A percentile compares a stretch with the other conserved stretches of the same genome.
Conservation (phyloP, 2,113 vertebrate genomes). For the Pavo muticus region DNA sequence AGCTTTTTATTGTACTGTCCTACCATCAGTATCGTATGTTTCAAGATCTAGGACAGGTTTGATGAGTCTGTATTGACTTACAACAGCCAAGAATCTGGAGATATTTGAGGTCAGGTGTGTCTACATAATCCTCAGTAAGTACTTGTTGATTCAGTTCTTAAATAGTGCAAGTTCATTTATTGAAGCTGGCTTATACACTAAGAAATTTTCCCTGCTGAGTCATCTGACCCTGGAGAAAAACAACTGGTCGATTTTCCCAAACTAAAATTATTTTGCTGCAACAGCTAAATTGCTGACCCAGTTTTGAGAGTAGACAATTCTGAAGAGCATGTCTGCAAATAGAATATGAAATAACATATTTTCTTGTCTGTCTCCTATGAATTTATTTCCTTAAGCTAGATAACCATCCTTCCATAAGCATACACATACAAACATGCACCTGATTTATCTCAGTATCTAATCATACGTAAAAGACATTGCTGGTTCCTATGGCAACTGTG, state of each 20-base stretch:
- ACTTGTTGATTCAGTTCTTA: not conserved
- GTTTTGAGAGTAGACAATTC: not conserved
- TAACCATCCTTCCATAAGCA: not conserved
- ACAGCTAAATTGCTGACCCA: not conserved
- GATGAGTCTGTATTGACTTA: not conserved
- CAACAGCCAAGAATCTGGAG: not conserved
- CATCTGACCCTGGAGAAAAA: not conserved
- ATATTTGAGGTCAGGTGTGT: not conserved
- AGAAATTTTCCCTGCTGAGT: not conserved
- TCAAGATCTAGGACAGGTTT: not conserved
- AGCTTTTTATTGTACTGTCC: not conserved
- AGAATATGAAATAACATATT: not conserved
- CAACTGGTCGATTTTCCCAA: not conserved
- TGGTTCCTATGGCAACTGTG: conserved; percentile 69
- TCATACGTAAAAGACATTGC: conserved; percentile 48
- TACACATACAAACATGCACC: not conserved
- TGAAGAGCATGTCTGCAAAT: not conserved
- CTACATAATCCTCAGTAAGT: not conserved
- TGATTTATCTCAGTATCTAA: conserved; percentile 57
- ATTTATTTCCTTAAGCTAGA: conserved; percentile 22
- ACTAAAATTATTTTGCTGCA: not conserved
- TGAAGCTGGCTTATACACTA: not conserved
- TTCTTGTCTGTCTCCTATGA: not conserved
- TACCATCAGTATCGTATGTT: not conserved
- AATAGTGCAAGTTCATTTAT: not conserved